These are phyloP conservation scores for Phortica magna DNA, from an alignment of 2,888 invertebrate species.

Conservation along the genomic window DNA sequence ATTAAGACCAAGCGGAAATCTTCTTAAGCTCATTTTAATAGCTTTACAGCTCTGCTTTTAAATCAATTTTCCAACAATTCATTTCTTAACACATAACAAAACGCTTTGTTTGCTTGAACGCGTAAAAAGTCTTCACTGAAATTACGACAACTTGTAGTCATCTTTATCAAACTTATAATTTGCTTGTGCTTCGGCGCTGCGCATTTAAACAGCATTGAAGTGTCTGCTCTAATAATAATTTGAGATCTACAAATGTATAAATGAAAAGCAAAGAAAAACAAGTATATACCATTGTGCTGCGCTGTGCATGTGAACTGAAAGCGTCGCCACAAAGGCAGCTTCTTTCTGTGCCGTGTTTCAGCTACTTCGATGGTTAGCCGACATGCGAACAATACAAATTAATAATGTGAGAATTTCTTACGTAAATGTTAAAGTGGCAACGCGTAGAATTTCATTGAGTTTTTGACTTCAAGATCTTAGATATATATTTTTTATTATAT, in stretches of 20 bases:
- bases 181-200: background rate
- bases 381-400: slow-evolving; percentile 19
- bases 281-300: background rate
- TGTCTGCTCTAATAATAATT: slow-evolving; percentile 13
- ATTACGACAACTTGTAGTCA: background rate
- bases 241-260: background rate
- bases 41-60: no score
- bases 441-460: background rate
- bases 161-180: slow-evolving; percentile 22
- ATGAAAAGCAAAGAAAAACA: background rate
- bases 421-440: slow-evolving; percentile 12
- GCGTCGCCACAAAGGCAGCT: slow-evolving; percentile 7
- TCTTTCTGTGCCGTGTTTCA: background rate
- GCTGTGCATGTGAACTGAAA: background rate
- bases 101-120: background rate
- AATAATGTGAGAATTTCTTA: slow-evolving; percentile 29
- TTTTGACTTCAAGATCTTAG: background rate
- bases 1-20: no score
- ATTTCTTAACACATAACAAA: background rate
- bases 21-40: no score
- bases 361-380: background rate
- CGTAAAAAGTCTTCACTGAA: background rate
- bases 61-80: no score
- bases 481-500: background rate
- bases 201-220: slow-evolving; percentile 10